Evolutionary conservation across 2,888 invertebrate species (phyloP).

Genomic region (Clivina fossor): DNA sequence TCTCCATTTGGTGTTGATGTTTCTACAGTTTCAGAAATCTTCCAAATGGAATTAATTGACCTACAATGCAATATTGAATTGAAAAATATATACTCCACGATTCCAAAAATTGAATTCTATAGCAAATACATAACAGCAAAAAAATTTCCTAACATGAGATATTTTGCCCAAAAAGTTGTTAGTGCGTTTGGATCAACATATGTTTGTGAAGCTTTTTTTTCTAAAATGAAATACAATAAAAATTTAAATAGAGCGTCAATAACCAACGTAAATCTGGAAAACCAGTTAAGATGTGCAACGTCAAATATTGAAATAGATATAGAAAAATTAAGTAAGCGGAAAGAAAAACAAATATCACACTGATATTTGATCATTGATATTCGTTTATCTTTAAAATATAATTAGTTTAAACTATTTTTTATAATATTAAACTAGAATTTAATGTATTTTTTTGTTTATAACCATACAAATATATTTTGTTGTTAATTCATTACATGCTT

Average conservation of each 20-base stretch:
- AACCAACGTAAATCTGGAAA: slow-evolving; percentile 34
- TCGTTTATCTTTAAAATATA: no score
- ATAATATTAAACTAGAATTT: no score
- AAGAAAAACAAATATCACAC: slow-evolving; percentile 30
- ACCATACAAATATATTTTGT: no score
- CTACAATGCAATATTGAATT: slow-evolving; percentile 25
- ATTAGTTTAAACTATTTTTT: no score
- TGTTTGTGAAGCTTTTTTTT: slow-evolving; percentile 32
- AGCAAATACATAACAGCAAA: slow-evolving; percentile 30
- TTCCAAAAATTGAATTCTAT: slow-evolving; percentile 32
- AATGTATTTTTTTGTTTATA: no score
- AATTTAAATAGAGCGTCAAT: slow-evolving; percentile 28
- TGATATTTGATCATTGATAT: no score
- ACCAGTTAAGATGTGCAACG: slow-evolving; percentile 36
- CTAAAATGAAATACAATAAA: slow-evolving; percentile 25
- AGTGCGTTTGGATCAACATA: slow-evolving; percentile 20
- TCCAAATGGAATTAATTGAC: slow-evolving; percentile 24
- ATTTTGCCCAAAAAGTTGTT: slow-evolving; percentile 31
- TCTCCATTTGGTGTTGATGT: slow-evolving; percentile 31
- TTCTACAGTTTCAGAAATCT: slow-evolving; percentile 14
- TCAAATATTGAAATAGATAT: slow-evolving; percentile 34
- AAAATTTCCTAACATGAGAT: slow-evolving; percentile 29
- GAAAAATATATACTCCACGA: slow-evolving; percentile 28
- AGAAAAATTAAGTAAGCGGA: slow-evolving; percentile 23
- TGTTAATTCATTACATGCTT: no score